Percentiles rank a stretch among this genome's conserved stretches.
Conservation (phyloP, 1,140 invertebrate genomes). For the Solenopsis fugax region DNA sequence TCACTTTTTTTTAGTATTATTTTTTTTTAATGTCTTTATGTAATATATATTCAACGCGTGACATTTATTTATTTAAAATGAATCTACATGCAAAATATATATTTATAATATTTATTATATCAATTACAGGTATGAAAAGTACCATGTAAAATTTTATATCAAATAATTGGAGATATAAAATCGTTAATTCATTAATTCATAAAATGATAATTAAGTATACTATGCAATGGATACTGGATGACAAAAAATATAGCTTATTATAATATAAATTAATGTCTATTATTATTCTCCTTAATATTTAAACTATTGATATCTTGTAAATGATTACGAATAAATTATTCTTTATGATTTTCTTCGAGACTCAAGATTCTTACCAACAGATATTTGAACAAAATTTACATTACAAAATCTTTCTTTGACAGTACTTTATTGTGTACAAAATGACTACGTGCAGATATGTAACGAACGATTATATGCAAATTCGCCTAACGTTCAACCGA, state of each 20-base stretch:
- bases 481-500: slow-evolving; percentile 44
- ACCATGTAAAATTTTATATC: neutral
- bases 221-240: neutral
- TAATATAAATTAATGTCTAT: neutral
- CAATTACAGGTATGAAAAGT: neutral
- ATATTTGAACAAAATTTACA: neutral
- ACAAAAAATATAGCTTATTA: neutral
- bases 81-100: neutral
- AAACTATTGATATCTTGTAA: neutral
- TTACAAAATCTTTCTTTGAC: neutral
- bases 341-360: neutral
- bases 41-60: neutral
- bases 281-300: slow-evolving; percentile 9
- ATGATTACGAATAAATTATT: neutral
- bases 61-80: slow-evolving; percentile 13
- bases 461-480: slow-evolving; percentile 14
- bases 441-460: neutral
- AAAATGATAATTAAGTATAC: slow-evolving; percentile 24
- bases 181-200: neutral
- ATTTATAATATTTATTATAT: neutral
- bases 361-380: neutral
- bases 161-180: slow-evolving; percentile 16
- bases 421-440: slow-evolving; percentile 19
- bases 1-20: neutral
- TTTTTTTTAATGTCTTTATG: neutral